phyloP scores from a whole-genome alignment of 1,140 invertebrate species.

The Paraescarpia echinospica region DNA sequence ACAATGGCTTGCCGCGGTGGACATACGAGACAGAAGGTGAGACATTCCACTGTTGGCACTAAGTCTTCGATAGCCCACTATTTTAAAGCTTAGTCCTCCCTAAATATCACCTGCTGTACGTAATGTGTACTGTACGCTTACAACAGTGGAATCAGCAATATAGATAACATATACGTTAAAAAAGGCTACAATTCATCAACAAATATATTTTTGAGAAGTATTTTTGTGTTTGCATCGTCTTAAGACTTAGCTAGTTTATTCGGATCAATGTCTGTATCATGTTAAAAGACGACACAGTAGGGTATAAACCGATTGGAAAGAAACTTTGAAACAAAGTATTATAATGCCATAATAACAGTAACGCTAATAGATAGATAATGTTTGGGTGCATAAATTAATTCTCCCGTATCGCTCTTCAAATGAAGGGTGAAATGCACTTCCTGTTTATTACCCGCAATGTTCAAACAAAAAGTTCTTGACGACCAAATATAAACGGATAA shows the following conservation, averaged over 20 bases:
- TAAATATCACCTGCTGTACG: no score
- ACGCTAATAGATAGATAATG: background rate
- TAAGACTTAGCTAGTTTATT: no score
- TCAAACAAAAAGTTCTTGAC: constrained; percentile 6
- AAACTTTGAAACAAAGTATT: background rate
- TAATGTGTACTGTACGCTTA: no score
- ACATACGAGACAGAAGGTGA: background rate
- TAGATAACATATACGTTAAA: no score
- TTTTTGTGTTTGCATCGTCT: no score
- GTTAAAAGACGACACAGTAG: background rate
- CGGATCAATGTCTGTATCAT: background rate
- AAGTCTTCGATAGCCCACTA: background rate
- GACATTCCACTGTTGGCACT: background rate
- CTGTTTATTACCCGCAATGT: constrained; percentile 1
- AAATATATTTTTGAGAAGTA: no score
- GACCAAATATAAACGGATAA: background rate
- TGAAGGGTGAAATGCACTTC: background rate
- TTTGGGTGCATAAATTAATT: background rate
- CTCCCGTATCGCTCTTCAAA: background rate
- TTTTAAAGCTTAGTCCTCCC: no score
- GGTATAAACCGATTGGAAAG: background rate
- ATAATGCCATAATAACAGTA: background rate
- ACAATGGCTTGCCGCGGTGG: background rate
- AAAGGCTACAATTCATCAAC: no score
- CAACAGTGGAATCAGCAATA: no score